Conservation (phyloP, 1,140 invertebrate species). For the Lineus longissimus region DNA sequence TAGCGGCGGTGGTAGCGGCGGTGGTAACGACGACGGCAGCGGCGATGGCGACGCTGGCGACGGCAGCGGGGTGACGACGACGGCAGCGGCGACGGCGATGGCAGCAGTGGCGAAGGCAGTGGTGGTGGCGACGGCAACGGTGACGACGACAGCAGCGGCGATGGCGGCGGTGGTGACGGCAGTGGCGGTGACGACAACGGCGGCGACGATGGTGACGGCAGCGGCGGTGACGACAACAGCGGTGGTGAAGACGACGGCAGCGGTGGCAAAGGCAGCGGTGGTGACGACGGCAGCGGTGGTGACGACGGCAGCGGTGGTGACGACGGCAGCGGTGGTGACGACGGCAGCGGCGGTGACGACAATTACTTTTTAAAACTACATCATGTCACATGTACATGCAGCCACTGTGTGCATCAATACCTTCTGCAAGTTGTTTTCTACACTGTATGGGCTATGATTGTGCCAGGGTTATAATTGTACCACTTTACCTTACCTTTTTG, state of each 20-base stretch:
- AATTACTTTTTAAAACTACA: too few species aligned
- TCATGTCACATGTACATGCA: too few species aligned
- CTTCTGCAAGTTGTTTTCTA: too few species aligned
- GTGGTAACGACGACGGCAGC: conserved; percentile 27
- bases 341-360: too few species aligned
- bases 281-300: too few species aligned
- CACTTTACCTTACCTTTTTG: too few species aligned
- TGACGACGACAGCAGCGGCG: conserved; percentile 9
- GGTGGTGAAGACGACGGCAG: too few species aligned
- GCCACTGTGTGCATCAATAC: too few species aligned
- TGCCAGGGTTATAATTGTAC: too few species aligned
- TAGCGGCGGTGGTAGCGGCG: conserved; percentile 26
- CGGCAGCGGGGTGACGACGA: conserved; percentile 16
- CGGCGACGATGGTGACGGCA: conserved; percentile 22
- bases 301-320: too few species aligned
- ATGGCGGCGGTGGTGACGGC: conserved; percentile 14
- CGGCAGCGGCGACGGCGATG: conserved; percentile 4
- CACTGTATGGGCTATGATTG: too few species aligned
- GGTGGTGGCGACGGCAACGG: background rate
- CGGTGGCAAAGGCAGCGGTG: conserved; percentile 14
- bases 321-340: too few species aligned
- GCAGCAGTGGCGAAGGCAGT: background rate
- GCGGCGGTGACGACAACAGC: conserved; percentile 15
- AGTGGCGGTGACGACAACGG: conserved; percentile 13
- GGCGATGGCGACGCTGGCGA: conserved; percentile 25